Conservation (phyloP, 2,888 invertebrate species). For the Eugnorisma glareosa region DNA sequence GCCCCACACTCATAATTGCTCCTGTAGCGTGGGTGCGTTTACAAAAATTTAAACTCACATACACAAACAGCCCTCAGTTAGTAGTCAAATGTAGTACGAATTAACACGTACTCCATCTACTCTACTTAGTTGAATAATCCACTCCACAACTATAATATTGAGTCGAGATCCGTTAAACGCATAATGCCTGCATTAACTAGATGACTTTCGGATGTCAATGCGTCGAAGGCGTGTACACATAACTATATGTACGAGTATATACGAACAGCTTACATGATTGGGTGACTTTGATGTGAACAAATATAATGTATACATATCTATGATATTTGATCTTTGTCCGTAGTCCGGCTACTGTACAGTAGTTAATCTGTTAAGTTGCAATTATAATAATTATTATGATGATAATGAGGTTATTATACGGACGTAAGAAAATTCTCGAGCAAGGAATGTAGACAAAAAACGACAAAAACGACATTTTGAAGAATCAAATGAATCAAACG, state of each 20-base stretch:
- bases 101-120: neutral
- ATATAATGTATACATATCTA: neutral
- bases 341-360: too few species aligned
- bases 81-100: neutral
- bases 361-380: neutral
- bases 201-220: constrained; percentile 45
- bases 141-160: constrained; percentile 19
- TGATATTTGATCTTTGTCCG: neutral
- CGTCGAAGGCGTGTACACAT: neutral
- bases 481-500: too few species aligned
- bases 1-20: too few species aligned
- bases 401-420: neutral
- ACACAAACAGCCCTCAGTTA: too few species aligned
- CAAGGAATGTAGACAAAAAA: neutral
- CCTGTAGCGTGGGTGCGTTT: too few species aligned
- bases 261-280: constrained; percentile 8
- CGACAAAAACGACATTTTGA: too few species aligned
- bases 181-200: constrained; percentile 45
- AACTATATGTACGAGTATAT: neutral
- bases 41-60: too few species aligned
- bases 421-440: neutral
- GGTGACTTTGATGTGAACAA: constrained; percentile 25
- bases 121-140: constrained; percentile 15
- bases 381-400: neutral
- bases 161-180: constrained; percentile 18